Evolutionary conservation across 2,113 vertebrate species (phyloP).

Genomic region (Gavialis gangeticus): DNA sequence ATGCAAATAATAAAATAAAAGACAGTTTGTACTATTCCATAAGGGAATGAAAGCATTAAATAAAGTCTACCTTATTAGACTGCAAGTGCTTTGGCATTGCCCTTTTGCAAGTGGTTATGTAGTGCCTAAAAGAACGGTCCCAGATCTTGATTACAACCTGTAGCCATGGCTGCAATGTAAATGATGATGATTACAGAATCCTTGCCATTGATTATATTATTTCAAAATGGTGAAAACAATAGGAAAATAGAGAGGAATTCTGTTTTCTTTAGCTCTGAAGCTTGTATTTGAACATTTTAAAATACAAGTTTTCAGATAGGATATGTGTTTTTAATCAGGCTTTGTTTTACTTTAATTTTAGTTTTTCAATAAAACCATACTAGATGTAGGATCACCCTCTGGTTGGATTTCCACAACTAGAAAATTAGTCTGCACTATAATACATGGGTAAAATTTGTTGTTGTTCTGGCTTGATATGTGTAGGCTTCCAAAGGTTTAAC

Average conservation of each 20-base stretch:
- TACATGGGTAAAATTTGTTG: neutral
- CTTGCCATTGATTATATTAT: neutral
- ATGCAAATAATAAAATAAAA: neutral
- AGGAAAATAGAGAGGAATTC: neutral
- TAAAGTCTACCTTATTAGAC: neutral
- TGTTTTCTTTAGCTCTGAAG: neutral
- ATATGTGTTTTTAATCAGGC: too few species aligned
- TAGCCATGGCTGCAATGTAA: rapidly evolving
- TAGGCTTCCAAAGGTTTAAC: constrained; percentile 39
- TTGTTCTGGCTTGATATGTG: neutral
- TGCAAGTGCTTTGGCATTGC: neutral
- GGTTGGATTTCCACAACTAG: neutral
- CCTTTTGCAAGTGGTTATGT: neutral
- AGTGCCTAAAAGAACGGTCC: neutral
- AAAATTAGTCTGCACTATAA: neutral
- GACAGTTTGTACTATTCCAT: neutral
- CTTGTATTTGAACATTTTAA: neutral
- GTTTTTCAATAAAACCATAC: neutral
- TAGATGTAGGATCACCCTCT: neutral
- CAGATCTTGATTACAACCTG: neutral
- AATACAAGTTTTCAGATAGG: too few species aligned
- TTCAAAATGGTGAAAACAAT: neutral
- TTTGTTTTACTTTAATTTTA: neutral
- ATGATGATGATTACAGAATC: neutral
- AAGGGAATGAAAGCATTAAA: neutral